Evolutionary conservation across 2,113 vertebrate species (phyloP).

Genomic region (Crotophaga sulcirostris): DNA sequence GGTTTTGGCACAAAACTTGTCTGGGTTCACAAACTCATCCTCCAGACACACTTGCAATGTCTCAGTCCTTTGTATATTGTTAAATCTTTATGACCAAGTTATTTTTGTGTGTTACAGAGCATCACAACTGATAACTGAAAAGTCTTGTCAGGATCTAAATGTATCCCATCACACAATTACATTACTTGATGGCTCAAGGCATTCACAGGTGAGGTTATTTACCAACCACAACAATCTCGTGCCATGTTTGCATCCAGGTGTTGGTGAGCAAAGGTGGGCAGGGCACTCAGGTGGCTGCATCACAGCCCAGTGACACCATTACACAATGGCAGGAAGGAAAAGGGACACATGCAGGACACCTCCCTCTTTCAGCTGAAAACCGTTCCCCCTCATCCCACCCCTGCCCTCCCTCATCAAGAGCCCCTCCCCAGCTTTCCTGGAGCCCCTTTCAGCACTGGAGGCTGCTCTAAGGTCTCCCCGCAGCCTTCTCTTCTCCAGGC

Average conservation of each 20-base stretch:
- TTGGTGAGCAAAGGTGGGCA: not conserved
- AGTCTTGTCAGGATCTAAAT: not conserved
- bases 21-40: not conserved
- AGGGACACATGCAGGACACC: not conserved
- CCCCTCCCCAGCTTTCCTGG: too few species aligned
- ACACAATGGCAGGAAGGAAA: not conserved
- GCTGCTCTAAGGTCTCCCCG: too few species aligned
- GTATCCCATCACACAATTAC: not conserved
- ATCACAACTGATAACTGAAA: not conserved
- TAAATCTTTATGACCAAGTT: not conserved
- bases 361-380: too few species aligned
- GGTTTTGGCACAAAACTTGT: not conserved
- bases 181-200: not conserved
- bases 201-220: not conserved
- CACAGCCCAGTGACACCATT: not conserved
- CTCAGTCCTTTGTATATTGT: not conserved
- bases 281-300: not conserved
- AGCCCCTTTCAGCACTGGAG: too few species aligned
- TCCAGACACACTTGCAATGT: not conserved
- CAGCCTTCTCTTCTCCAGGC: too few species aligned
- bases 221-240: not conserved
- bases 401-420: too few species aligned
- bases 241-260: not conserved
- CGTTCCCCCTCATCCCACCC: too few species aligned
- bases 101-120: rapidly evolving